These are phyloP conservation scores for Lynx canadensis DNA, from an alignment of 2,113 vertebrate genomes.

Conservation along the genomic window DNA sequence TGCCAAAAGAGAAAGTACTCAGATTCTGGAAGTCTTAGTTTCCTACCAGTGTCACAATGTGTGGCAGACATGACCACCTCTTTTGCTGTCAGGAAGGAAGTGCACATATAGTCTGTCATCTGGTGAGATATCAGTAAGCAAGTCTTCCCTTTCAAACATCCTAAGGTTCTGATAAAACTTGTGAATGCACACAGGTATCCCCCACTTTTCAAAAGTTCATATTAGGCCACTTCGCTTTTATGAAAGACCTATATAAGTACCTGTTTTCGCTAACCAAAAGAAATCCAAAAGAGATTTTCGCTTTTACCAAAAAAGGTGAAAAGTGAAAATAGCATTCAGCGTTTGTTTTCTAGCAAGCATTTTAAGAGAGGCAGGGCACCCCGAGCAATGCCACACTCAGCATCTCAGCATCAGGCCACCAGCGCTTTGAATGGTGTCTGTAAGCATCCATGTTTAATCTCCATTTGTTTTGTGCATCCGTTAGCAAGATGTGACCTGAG, in stretches of 20 bases:
- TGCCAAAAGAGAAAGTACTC: background rate
- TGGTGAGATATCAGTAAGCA: slow-evolving; percentile 27
- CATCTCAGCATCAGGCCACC: background rate
- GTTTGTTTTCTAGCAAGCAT: background rate
- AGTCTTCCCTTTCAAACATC: slow-evolving; percentile 53
- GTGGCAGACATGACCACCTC: background rate
- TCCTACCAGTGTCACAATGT: background rate
- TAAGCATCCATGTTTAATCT: background rate
- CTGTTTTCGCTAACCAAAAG: background rate
- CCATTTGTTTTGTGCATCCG: background rate
- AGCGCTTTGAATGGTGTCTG: background rate
- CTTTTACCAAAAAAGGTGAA: background rate
- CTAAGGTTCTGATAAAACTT: slow-evolving; percentile 37
- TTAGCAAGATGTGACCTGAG: background rate
- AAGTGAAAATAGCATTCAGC: background rate
- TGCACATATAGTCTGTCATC: background rate
- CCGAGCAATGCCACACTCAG: background rate
- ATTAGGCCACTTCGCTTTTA: background rate
- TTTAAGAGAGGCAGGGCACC: background rate
- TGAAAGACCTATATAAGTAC: background rate
- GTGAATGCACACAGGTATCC: background rate
- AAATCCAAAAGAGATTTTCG: background rate
- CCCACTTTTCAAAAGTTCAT: background rate
- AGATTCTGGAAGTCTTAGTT: slow-evolving; percentile 28
- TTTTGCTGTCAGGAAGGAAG: slow-evolving; percentile 5